Evolutionary conservation across 1,140 invertebrate genomes (phyloP).

Genomic region (Drosophila suzukii): DNA sequence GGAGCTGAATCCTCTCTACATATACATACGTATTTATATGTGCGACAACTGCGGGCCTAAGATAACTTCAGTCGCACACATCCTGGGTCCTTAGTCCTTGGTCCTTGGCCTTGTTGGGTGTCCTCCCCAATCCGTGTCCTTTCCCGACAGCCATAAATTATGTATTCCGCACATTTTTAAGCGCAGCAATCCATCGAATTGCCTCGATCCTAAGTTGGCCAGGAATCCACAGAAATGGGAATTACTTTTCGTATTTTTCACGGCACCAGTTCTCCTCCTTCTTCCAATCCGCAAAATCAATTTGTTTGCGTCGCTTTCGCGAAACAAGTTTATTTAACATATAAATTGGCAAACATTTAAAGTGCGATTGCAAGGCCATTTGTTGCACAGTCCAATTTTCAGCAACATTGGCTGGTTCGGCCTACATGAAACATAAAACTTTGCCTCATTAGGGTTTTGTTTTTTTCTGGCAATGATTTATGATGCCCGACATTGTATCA

Average conservation of each 20-base stretch:
- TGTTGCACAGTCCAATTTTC: slow-evolving; percentile 16
- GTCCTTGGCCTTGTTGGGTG: slow-evolving; percentile 38
- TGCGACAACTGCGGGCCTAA: slow-evolving; percentile 62
- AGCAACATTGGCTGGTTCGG: slow-evolving; percentile 14
- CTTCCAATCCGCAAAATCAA: slow-evolving; percentile 42
- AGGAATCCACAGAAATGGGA: slow-evolving; percentile 34
- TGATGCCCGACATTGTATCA: slow-evolving; percentile 44
- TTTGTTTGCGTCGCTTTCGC: slow-evolving; percentile 30
- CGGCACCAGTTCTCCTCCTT: neutral
- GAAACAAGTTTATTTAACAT: slow-evolving; percentile 54
- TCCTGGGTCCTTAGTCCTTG: no score
- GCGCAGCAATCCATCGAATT: slow-evolving; percentile 48
- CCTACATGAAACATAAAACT: slow-evolving; percentile 42
- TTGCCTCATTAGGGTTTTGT: slow-evolving; percentile 61
- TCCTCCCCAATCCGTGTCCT: slow-evolving; percentile 21
- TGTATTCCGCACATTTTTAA: slow-evolving; percentile 74
- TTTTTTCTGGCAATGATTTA: slow-evolving; percentile 63
- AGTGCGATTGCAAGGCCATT: slow-evolving; percentile 62
- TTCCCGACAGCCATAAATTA: slow-evolving; percentile 69
- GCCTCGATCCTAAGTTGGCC: slow-evolving; percentile 26
- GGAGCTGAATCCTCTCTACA: slow-evolving; percentile 13
- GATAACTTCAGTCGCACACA: slow-evolving; percentile 72
- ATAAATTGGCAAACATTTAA: slow-evolving; percentile 66
- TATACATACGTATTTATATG: slow-evolving; percentile 25
- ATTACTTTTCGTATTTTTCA: slow-evolving; percentile 43